These are phyloP conservation scores for Pachycephala philippinensis DNA, from an alignment of 2,113 vertebrate species.

Conservation along the genomic window DNA sequence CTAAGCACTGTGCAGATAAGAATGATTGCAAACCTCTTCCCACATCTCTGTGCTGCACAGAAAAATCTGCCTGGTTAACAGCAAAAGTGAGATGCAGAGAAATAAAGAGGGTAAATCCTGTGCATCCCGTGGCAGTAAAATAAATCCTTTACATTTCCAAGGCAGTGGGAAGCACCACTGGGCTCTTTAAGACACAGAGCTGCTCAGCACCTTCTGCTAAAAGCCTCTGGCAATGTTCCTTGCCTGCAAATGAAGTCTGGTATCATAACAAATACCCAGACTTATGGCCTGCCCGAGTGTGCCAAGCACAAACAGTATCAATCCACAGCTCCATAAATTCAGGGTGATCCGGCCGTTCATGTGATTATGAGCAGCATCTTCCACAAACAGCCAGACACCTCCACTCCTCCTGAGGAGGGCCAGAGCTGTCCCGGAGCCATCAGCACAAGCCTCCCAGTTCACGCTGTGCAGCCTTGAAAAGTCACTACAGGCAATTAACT, in stretches of 20 bases:
- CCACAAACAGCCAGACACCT: neutral
- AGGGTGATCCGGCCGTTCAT: neutral
- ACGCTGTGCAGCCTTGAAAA: rapidly evolving
- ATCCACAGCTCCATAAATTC: neutral
- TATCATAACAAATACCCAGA: neutral
- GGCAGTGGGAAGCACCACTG: neutral
- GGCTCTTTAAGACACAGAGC: neutral
- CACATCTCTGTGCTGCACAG: neutral
- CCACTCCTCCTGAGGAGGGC: neutral
- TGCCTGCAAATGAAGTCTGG: neutral
- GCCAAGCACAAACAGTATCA: neutral
- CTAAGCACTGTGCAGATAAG: neutral
- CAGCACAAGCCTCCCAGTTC: neutral
- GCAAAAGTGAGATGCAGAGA: neutral
- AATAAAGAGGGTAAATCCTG: neutral
- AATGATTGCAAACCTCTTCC: neutral
- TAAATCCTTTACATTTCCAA: neutral
- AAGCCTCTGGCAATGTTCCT: neutral
- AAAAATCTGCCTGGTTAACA: neutral
- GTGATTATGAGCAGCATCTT: neutral
- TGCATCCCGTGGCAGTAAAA: neutral
- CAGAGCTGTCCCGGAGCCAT: neutral
- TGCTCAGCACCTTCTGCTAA: neutral
- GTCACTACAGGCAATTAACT: neutral
- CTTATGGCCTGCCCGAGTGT: rapidly evolving